Evolutionary conservation across 2,113 vertebrate species (phyloP), one percentile per base, ranked within the genome.

Genomic region (Telmatochromis bifrenatus): DNA sequence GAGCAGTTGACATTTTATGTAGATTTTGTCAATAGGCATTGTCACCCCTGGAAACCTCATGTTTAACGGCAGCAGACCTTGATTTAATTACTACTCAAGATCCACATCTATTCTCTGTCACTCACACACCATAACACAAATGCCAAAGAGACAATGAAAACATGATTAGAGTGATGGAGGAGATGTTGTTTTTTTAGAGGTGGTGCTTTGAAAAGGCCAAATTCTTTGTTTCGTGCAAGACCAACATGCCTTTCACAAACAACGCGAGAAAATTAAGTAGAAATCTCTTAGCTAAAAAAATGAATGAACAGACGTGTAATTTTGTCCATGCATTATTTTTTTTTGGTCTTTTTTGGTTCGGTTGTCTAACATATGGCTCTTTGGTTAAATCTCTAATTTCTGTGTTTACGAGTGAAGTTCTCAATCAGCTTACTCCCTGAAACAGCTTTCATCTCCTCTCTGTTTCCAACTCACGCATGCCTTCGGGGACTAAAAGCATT

Each of bases 21-120:
- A 79, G 90, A 89, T 86, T 93, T 90, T 88, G 90, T 94, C 89
- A 92, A 91, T 93, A 91, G 87, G 65, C 84, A 65, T 82, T 53
- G 92, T 88, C 94, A 93, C 87, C 89, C 81, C 37, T 88, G 84
- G 81, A 89, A 73, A 83, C 79, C 68, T 82, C 39, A 15, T 92
- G 92, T 93, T 94, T 87, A 95, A 94, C 87, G 89, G 91, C 84
- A 62, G 85, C 84, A 85, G 85, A 88, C 88, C 88, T 90, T 91
- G 93, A 92, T 93, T 94, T 93, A 94, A 95, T 95, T 94, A 92
- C 83, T 82, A 28, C 86, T 88, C 81, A 12, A 87, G 81, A 92
- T 92, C 68, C 79, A 54, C 89, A 93, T 94, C 89, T 82, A 80
- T 79, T 87, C 88, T 81, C 87, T 92, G 93, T 92, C 93, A 89